Evolutionary conservation across 1,140 invertebrate species (phyloP).

Genomic region (Thrips palmi): DNA sequence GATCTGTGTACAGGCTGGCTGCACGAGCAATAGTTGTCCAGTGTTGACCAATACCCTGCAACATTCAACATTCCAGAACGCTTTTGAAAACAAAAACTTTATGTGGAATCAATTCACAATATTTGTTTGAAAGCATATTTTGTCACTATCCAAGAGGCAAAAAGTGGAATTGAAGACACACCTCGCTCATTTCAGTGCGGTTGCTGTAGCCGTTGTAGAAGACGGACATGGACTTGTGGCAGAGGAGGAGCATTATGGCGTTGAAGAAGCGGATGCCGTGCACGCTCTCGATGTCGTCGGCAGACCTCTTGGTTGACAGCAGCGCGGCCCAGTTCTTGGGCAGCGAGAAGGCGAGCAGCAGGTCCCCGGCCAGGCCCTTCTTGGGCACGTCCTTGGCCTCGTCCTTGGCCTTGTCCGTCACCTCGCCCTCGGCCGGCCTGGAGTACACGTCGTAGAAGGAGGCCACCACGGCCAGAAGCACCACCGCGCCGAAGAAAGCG

Average conservation of each 20-base stretch:
- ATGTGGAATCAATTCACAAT: background rate
- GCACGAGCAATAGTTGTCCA: constrained; percentile 52
- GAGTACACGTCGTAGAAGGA: too few relatives aligned
- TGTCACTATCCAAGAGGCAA: background rate
- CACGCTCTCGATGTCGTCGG: constrained; percentile 38
- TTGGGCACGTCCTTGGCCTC: too few relatives aligned
- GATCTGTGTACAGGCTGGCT: constrained; percentile 57
- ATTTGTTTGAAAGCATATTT: background rate
- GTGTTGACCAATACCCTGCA: constrained; percentile 38
- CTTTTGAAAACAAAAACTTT: constrained; percentile 5
- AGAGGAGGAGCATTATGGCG: constrained; percentile 38
- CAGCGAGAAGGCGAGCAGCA: constrained; percentile 42
- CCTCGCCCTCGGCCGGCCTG: too few relatives aligned
- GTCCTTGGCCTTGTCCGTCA: background rate
- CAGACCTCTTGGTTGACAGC: constrained; percentile 28
- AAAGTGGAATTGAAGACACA: constrained; percentile 18
- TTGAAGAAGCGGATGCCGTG: constrained; percentile 50
- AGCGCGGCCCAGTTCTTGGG: constrained; percentile 35
- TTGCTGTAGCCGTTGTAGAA: constrained; percentile 51
- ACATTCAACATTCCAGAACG: too few relatives aligned
- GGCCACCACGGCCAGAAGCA: too few relatives aligned
- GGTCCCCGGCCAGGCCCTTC: constrained; percentile 16
- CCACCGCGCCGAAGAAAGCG: too few relatives aligned
- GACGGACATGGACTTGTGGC: constrained; percentile 54
- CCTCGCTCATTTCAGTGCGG: constrained; percentile 44